Evolutionary conservation across 2,113 vertebrate species (phyloP).

Genomic region (Sturnira hondurensis): DNA sequence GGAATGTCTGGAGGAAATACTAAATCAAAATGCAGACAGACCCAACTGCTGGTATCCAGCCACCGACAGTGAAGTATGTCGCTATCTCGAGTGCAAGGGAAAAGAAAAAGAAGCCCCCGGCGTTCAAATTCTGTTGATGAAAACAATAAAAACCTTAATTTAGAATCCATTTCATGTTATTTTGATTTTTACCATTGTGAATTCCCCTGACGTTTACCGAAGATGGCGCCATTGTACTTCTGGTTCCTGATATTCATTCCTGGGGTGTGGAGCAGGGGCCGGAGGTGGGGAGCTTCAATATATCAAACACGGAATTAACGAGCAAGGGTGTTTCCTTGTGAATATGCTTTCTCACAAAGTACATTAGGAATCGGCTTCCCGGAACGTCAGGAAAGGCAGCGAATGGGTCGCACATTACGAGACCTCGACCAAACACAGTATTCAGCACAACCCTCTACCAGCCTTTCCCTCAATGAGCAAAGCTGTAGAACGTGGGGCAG

Average conservation of each 20-base stretch:
- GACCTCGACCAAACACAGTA: background rate
- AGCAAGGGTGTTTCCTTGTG: background rate
- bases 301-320: slow-evolving; percentile 21
- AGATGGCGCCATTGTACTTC: slow-evolving; percentile 9
- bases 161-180: slow-evolving; percentile 52
- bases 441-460: background rate
- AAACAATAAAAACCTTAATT: slow-evolving; percentile 70
- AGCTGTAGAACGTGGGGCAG: background rate
- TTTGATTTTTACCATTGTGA: slow-evolving; percentile 46
- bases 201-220: slow-evolving; percentile 33
- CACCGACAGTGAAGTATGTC: slow-evolving; percentile 31
- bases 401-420: background rate
- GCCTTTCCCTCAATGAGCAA: background rate
- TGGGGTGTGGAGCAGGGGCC: background rate
- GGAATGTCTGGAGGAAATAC: slow-evolving; percentile 67
- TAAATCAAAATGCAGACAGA: slow-evolving; percentile 66
- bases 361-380: background rate
- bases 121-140: slow-evolving; percentile 40
- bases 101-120: slow-evolving; percentile 53
- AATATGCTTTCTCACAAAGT: background rate
- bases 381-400: background rate
- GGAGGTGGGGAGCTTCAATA: background rate
- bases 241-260: slow-evolving; percentile 5
- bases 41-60: slow-evolving; percentile 53
- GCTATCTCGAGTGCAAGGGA: slow-evolving; percentile 12